Evolutionary conservation across 1,140 invertebrate species (phyloP).

Genomic region (Aphaenogaster floridana): DNA sequence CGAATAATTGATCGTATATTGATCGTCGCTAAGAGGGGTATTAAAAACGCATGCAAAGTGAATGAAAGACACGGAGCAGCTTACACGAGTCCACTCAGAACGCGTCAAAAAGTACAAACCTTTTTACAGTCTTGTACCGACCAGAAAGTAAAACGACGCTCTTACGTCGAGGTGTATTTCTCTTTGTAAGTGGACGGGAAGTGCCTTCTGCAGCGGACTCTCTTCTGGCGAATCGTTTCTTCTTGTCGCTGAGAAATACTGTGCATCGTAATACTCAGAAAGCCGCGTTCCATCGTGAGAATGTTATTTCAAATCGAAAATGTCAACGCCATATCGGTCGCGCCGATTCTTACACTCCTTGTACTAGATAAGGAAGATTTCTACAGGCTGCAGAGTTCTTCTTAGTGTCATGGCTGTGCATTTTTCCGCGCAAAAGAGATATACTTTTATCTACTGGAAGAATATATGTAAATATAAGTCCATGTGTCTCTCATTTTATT

Average conservation of each 20-base stretch:
- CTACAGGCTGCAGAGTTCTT: background rate
- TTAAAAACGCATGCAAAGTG: conserved; percentile 34
- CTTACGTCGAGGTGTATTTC: conserved; percentile 49
- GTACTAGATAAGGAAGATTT: conserved; percentile 11
- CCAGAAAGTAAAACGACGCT: conserved; percentile 47
- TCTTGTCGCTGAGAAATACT: conserved; percentile 53
- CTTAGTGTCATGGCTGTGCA: conserved; percentile 4
- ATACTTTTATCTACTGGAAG: conserved; percentile 22
- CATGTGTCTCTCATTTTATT: background rate
- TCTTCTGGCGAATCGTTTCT: conserved; percentile 38
- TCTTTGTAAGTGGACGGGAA: conserved; percentile 60
- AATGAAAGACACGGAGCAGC: conserved; percentile 20
- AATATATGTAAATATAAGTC: conserved; percentile 24
- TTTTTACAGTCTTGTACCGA: conserved; percentile 42
- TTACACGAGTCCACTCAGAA: background rate
- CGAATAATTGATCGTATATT: conserved; percentile 54
- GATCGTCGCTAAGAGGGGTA: conserved; percentile 21
- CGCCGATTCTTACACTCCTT: conserved; percentile 2
- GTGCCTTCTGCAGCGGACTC: conserved; percentile 57
- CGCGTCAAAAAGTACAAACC: conserved; percentile 37
- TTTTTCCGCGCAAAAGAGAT: conserved; percentile 15
- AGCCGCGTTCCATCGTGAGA: conserved; percentile 42
- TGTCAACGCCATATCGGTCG: conserved; percentile 55
- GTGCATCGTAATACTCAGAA: conserved; percentile 55
- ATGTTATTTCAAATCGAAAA: conserved; percentile 65